These are phyloP conservation scores for Aporrectodea caliginosa DNA, from an alignment of 1,140 invertebrate genomes.

Conservation along the genomic window DNA sequence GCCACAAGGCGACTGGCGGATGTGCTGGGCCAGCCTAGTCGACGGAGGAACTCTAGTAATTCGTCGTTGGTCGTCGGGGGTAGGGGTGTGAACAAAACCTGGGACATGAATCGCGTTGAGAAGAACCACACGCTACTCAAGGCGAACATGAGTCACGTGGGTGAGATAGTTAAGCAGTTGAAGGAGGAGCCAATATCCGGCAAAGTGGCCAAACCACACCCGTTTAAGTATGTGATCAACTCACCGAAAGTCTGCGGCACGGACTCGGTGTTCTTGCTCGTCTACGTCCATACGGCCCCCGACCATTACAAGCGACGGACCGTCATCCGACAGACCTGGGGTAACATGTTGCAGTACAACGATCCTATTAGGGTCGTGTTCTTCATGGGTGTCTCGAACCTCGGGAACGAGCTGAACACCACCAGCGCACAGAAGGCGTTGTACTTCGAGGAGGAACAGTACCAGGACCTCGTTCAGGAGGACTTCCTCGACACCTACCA, in stretches of 20 bases:
- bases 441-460: constrained; percentile 61
- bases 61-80: neutral
- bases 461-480: constrained; percentile 73
- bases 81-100: neutral
- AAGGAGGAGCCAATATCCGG: constrained; percentile 4
- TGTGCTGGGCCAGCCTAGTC: neutral
- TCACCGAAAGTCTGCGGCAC: constrained; percentile 22
- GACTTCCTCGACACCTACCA: constrained; percentile 74
- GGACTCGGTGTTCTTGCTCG: constrained; percentile 37
- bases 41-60: no score
- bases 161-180: constrained; percentile 20
- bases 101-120: neutral
- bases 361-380: constrained; percentile 59
- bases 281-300: constrained; percentile 45
- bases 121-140: constrained; percentile 29
- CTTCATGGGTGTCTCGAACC: constrained; percentile 63
- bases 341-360: constrained; percentile 34
- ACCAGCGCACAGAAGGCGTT: constrained; percentile 55
- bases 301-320: constrained; percentile 45
- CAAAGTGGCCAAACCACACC: constrained; percentile 35
- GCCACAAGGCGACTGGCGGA: neutral
- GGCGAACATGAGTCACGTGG: constrained; percentile 30
- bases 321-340: constrained; percentile 53
- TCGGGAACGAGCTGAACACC: neutral
- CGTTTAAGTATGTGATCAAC: constrained; percentile 36